phyloP scores from a whole-genome alignment of 23 tunicate species.

The Trididemnum miniatum region DNA sequence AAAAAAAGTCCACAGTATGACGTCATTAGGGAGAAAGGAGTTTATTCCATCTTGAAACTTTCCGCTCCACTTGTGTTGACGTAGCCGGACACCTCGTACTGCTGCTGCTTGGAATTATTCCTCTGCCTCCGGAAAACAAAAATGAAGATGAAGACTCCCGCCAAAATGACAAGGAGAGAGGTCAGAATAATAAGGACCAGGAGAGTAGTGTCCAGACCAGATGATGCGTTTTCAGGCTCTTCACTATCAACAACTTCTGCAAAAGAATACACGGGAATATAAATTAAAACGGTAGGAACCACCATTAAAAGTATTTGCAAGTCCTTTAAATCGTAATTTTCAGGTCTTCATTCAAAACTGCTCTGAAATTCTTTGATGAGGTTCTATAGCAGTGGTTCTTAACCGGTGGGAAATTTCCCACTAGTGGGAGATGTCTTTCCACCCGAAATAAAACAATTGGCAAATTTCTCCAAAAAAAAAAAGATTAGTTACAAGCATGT shows the following conservation, averaged over 20 bases:
- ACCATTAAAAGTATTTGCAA: too few relatives aligned
- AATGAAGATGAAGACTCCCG: not conserved
- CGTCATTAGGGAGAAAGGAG: too few relatives aligned
- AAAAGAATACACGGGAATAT: not conserved
- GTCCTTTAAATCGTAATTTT: too few relatives aligned
- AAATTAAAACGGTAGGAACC: not conserved
- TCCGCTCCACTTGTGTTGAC: not conserved
- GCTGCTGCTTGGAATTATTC: not conserved
- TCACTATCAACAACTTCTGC: not conserved
- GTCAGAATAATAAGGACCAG: not conserved
- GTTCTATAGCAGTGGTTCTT: too few relatives aligned
- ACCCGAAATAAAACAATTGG: too few relatives aligned
- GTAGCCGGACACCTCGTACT: not conserved
- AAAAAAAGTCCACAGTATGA: too few relatives aligned
- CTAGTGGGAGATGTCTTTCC: too few relatives aligned
- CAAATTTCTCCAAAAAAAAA: too few relatives aligned
- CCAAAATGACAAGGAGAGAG: not conserved
- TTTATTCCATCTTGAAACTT: not conserved
- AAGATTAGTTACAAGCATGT: too few relatives aligned
- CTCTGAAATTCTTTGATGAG: too few relatives aligned
- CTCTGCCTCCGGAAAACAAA: not conserved
- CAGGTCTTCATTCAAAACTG: too few relatives aligned
- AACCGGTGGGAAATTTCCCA: too few relatives aligned
- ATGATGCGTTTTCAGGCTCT: not conserved
- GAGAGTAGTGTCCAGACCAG: not conserved